Conservation (phyloP, 2,888 invertebrate species). For the Sabellastarte sp. region DNA sequence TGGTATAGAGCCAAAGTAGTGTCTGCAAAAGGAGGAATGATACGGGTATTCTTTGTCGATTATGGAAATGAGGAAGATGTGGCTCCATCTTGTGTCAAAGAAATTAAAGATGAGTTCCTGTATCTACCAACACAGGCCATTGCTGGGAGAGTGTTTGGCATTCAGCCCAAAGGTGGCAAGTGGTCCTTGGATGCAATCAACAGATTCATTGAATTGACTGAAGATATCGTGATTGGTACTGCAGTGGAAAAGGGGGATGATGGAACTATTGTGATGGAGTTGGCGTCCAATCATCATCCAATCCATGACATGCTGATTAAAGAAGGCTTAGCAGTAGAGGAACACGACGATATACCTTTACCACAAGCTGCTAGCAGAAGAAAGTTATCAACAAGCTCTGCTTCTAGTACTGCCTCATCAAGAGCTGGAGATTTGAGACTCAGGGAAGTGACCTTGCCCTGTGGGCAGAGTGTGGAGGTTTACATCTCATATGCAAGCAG, state of each 20-base stretch:
- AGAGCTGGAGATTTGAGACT: background rate
- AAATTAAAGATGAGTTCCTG: background rate
- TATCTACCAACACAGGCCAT: background rate
- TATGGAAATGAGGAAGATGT: background rate
- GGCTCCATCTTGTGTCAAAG: background rate
- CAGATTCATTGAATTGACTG: background rate
- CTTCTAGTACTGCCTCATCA: background rate
- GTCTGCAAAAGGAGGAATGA: background rate
- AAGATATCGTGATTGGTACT: background rate
- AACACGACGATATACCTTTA: no score
- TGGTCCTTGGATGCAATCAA: background rate
- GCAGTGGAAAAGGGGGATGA: background rate
- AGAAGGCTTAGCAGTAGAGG: no score
- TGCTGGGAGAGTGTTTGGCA: background rate
- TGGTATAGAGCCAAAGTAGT: background rate
- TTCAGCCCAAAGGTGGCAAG: background rate
- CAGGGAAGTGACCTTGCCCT: no score
- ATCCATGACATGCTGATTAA: background rate
- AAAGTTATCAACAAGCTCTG: background rate
- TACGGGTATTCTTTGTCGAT: background rate
- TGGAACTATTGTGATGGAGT: background rate
- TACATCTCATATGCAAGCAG: background rate
- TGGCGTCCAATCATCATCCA: background rate
- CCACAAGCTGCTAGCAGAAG: background rate
- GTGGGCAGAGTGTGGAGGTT: no score